Evolutionary conservation across 2,888 invertebrate species (phyloP).

Genomic region (Gerris lacustris): DNA sequence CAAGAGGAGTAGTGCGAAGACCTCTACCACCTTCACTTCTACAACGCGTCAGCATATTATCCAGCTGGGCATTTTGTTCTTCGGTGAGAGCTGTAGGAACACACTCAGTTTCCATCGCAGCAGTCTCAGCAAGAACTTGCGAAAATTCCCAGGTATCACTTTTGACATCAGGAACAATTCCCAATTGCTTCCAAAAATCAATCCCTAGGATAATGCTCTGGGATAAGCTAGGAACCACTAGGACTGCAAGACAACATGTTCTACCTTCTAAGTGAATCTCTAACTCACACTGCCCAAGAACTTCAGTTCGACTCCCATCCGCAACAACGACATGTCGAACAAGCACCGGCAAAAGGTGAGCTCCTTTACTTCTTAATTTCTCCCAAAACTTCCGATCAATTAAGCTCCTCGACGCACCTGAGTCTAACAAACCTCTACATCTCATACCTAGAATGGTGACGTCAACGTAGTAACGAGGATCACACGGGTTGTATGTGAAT

Average conservation of each 20-base stretch:
- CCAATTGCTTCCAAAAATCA: slow-evolving; percentile 15
- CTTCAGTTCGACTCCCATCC: background rate
- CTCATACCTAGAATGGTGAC: background rate
- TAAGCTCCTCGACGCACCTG: slow-evolving; percentile 8
- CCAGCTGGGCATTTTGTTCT: background rate
- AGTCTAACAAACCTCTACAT: slow-evolving; percentile 7
- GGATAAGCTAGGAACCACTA: slow-evolving; percentile 8
- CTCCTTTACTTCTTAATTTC: background rate
- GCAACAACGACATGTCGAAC: background rate
- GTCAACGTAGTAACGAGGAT: slow-evolving; percentile 7
- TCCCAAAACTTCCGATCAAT: slow-evolving; percentile 3
- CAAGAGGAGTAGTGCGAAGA: background rate
- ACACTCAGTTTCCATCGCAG: background rate
- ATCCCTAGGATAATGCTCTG: slow-evolving; percentile 15
- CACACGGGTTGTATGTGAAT: background rate
- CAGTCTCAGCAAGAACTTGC: background rate
- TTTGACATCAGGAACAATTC: slow-evolving; percentile 9
- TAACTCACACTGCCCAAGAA: background rate
- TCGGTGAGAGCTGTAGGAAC: background rate
- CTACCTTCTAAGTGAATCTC: slow-evolving; percentile 5
- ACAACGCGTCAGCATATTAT: background rate
- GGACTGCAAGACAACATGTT: background rate
- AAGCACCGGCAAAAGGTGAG: background rate
- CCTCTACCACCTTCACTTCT: background rate
- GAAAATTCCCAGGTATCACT: slow-evolving; percentile 11